phyloP scores from a whole-genome alignment of 2,113 vertebrate genomes.

The Ochotona curzoniae region DNA sequence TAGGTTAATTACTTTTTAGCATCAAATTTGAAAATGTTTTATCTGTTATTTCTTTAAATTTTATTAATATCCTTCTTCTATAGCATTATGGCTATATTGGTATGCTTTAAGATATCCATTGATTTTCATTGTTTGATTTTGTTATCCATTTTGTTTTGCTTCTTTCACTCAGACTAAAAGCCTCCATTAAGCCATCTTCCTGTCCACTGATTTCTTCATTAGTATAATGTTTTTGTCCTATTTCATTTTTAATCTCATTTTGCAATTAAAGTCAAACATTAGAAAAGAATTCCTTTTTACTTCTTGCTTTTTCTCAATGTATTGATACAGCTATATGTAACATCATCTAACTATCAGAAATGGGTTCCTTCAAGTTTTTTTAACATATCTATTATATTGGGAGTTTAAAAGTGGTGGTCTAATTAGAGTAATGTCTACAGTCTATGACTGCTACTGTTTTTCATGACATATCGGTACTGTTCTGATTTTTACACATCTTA shows the following conservation, averaged over 20 bases:
- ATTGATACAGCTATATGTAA: background rate
- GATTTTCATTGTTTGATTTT: background rate
- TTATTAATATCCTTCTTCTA: background rate
- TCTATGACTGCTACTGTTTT: background rate
- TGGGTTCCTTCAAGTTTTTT: background rate
- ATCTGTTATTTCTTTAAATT: background rate
- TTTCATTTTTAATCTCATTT: background rate
- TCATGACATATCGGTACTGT: background rate
- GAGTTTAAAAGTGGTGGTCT: background rate
- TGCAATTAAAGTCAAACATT: background rate
- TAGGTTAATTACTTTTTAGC: background rate
- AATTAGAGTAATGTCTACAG: background rate
- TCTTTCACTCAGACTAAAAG: background rate
- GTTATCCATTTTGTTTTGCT: background rate
- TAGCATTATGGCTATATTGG: background rate
- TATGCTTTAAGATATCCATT: background rate
- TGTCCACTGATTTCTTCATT: background rate
- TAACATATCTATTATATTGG: background rate
- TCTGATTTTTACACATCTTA: background rate
- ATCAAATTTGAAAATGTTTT: background rate
- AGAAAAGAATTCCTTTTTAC: background rate
- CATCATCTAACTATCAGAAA: background rate
- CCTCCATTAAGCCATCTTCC: background rate
- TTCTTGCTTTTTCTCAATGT: background rate
- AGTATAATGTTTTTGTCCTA: background rate